phyloP scores from a whole-genome alignment of 1,140 invertebrate genomes.

The Drosophila sechellia region DNA sequence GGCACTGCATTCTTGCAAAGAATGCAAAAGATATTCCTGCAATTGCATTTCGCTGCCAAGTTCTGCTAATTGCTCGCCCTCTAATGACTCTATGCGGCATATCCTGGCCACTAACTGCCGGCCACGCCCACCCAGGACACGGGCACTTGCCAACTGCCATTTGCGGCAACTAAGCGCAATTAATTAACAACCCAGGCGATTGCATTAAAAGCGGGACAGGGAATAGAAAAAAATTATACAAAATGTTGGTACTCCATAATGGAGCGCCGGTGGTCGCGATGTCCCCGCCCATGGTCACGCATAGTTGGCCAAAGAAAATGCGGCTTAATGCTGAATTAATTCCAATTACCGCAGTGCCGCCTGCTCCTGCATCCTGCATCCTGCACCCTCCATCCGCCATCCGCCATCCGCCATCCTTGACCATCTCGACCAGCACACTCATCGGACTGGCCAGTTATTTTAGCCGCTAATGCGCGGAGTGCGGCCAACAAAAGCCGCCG shows the following conservation, averaged over 20 bases:
- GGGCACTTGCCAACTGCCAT: conserved; percentile 65
- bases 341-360: conserved; percentile 69
- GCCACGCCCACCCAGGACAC: conserved; percentile 39
- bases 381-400: conserved; percentile 19
- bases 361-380: conserved; percentile 15
- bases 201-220: conserved; percentile 35
- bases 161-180: conserved; percentile 74
- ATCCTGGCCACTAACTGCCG: conserved; percentile 31
- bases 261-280: conserved; percentile 22
- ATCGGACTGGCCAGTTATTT: conserved; percentile 54
- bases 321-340: conserved; percentile 82
- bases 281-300: conserved; percentile 21
- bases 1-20: conserved; percentile 14
- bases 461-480: conserved; percentile 75
- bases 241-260: conserved; percentile 76
- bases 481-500: conserved; percentile 71
- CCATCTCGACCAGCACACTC: conserved; percentile 49
- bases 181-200: conserved; percentile 67
- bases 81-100: conserved; percentile 54
- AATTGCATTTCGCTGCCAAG: conserved; percentile 43
- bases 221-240: conserved; percentile 81
- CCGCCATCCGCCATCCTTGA: conserved; percentile 21
- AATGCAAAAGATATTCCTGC: conserved; percentile 20
- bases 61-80: conserved; percentile 50
- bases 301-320: conserved; percentile 76